Evolutionary conservation across 2,888 invertebrate species (phyloP).

Genomic region (Habroteleia sp.): DNA sequence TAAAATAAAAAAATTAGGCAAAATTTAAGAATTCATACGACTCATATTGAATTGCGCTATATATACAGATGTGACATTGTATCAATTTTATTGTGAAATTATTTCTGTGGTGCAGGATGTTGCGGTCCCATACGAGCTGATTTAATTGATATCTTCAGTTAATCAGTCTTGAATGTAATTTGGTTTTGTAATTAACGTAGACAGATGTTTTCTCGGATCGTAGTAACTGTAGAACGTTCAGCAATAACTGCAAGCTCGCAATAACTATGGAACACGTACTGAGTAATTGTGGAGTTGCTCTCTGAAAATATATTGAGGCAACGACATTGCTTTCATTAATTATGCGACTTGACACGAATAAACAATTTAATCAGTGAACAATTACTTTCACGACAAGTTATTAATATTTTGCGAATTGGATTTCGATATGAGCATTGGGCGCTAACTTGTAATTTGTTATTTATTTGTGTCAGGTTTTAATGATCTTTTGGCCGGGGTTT

Average conservation of each 20-base stretch:
- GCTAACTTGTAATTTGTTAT: background rate
- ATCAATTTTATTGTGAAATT: too few species aligned
- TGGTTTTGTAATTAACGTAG: conserved; percentile 23
- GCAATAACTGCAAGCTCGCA: conserved; percentile 36
- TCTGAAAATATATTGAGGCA: conserved; percentile 18
- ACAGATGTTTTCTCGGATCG: conserved; percentile 21
- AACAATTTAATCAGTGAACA: conserved; percentile 26
- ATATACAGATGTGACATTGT: too few species aligned
- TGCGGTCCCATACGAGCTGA: too few species aligned
- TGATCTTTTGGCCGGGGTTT: too few species aligned
- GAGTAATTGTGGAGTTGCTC: conserved; percentile 18
- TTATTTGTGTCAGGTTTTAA: background rate
- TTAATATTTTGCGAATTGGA: conserved; percentile 14
- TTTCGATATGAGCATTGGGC: too few species aligned
- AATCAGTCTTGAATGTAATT: conserved; percentile 19
- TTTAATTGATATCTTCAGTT: conserved; percentile 23
- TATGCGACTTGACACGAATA: conserved; percentile 18
- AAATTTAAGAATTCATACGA: too few species aligned
- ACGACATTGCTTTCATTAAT: conserved; percentile 18
- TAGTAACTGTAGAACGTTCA: conserved; percentile 21
- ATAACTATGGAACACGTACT: conserved; percentile 31
- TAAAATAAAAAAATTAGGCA: too few species aligned
- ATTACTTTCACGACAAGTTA: conserved; percentile 6
- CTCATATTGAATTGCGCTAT: too few species aligned
- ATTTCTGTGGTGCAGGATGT: too few species aligned